Base-by-base conservation (phyloP, 2,888 invertebrate species). In the Sisyra terminalis region DNA sequence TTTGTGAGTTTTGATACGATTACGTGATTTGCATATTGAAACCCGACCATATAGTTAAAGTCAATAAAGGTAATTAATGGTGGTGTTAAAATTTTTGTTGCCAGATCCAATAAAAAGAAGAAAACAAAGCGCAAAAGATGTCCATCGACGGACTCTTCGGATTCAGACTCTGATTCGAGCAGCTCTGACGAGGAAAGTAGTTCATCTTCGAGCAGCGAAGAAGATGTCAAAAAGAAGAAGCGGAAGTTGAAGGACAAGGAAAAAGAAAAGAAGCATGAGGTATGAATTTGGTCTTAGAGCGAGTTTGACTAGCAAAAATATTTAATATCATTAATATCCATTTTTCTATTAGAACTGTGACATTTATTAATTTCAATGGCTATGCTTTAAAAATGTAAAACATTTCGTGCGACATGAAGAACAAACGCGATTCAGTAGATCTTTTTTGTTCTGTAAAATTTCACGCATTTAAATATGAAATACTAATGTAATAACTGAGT, bases 261-360 rank as follows among this genome's bases (percentile, higher is more conserved):
- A 3, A 24, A 24, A 24, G 51, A 48, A 43, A 66, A 62, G 50
- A 61, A 66, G 49, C 69, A 67, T 45, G 67, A 64, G 61, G 64
- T 61, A 49, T 8, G 17, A 15, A 24, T 24, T 24, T 3, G 7
- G 3, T 24, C 7, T 5, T 24, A 24, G 7, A 24, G 24, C 7
- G 7, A 24, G 43, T 46, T 24, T 42, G 8, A 5, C 9, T 32
- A 11, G 11, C 3, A 9, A 32, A 32, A 14, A 11, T 32, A 32
- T 32, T 9, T 29, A 9, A 32, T 5, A 14, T 32, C 32, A 24
- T 24, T 24, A 24, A 24, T 24, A 24, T 24, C 24, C 24, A 24
- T 24, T 24, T 24, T 24, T 24, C 7, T 5, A 24, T 24, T 24
- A 24, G 24, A 24, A 24, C 24, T 24, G 24, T 24, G 7, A 24